Evolutionary conservation across 2,797 vertebrate species (phyloP), one percentile per base, ranked within the genome.

Genomic region (Hoplostethus mediterraneus): DNA sequence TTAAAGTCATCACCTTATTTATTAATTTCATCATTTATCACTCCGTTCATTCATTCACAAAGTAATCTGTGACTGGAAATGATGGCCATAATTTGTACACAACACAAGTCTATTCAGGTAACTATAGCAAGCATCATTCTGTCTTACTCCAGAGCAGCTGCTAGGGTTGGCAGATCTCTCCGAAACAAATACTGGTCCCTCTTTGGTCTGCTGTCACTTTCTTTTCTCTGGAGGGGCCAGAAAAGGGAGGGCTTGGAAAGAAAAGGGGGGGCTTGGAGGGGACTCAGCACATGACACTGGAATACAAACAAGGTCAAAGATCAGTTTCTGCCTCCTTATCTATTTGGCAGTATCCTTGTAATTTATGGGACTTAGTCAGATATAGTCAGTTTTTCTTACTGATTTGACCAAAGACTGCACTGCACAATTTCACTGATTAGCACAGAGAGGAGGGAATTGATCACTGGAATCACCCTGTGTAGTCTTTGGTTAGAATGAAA

Each of bases 101-200:
- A 47, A 38, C 8, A 51, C 13, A 65, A 28, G 51, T 55, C 33
- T 52, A 14, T 47, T 7, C 54, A 8, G 25, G 9, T 48, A 16
- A 33, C 38, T 59, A 28, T 8, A 21, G 8, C 10, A 12, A 6
- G 12, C 5, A 9, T n/a, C 25, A 13, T 0, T 38, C 13, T 65
- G 4, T 79, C 73, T 88, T 87, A 86, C 85, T 82, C 65, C 87
- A 85, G 79, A 78, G 63, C 71, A 81, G 61, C 76, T 73, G 73
- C 9, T 55, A 0, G 36, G 54, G 25, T 42, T 79, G 70, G 38
- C 52, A 21, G 48, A 33, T 6, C 38, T 77, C 57, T 69, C 49
- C 53, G 65, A 74, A 52, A 65, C 44, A 70, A 80, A 47, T 11
- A 47, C 52, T 54, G 71, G 12, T 72, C 54, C 52, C 44, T 68